Percentiles rank a stretch among this genome's conserved stretches.
These are phyloP conservation scores for Hemicordylus capensis DNA, from an alignment of 2,113 vertebrate species.

Conservation along the genomic window DNA sequence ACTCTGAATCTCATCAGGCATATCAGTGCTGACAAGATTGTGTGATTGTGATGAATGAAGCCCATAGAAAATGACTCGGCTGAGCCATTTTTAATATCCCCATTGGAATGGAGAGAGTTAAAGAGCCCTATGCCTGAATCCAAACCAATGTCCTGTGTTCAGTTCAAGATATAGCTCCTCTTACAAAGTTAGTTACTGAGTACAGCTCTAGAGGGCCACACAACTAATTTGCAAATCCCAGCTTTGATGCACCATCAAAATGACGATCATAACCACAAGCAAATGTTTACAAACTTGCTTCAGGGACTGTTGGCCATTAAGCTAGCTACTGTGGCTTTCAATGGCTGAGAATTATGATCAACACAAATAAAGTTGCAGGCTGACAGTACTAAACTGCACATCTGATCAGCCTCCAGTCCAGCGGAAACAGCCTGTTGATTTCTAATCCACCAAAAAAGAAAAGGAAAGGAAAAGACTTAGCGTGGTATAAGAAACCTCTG, in stretches of 20 bases:
- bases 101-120: no score
- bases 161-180: not conserved
- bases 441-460: constrained; percentile 32
- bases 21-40: no score
- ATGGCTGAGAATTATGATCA: constrained; percentile 9
- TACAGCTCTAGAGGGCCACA: not conserved
- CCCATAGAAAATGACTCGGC: no score
- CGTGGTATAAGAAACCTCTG: not conserved
- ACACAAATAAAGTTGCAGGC: constrained; percentile 26
- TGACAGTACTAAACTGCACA: constrained; percentile 17
- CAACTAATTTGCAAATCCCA: constrained; percentile 20
- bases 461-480: no score
- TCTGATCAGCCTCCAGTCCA: constrained; percentile 26
- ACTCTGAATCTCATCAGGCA: no score
- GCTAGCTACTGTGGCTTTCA: constrained; percentile 25
- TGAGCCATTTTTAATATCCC: no score
- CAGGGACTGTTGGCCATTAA: constrained; percentile 23
- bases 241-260: constrained; percentile 24
- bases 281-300: constrained; percentile 30
- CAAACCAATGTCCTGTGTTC: no score
- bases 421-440: not conserved
- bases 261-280: no score
- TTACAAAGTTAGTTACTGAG: not conserved
- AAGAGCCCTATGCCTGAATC: no score
- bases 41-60: no score